These are phyloP conservation scores for Cavia porcellus DNA, from an alignment of 2,113 vertebrate species.

Conservation along the genomic window DNA sequence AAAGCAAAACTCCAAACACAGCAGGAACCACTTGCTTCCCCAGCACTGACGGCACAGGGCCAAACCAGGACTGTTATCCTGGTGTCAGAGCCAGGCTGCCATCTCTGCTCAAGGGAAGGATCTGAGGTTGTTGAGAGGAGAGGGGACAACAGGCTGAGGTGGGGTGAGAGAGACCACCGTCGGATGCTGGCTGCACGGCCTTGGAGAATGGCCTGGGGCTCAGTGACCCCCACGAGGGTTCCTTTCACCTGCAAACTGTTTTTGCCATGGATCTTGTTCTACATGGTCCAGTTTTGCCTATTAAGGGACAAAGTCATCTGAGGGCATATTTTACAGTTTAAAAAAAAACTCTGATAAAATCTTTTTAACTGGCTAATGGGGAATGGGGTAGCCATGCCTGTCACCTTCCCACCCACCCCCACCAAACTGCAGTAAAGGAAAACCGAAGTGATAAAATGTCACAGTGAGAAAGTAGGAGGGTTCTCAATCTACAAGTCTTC, in stretches of 20 bases:
- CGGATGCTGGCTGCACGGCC: neutral
- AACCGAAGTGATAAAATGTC: neutral
- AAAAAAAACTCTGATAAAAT: neutral
- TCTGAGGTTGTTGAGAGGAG: neutral
- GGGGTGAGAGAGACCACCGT: neutral
- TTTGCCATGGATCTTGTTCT: neutral
- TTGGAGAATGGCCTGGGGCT: neutral
- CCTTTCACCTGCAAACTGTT: neutral
- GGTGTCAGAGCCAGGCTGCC: neutral
- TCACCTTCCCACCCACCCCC: neutral
- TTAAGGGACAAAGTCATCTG: neutral
- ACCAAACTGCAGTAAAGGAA: neutral
- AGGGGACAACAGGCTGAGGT: neutral
- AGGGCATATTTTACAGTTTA: neutral
- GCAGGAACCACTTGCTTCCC: neutral
- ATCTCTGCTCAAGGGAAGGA: neutral
- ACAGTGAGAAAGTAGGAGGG: neutral
- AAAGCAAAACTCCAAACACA: neutral
- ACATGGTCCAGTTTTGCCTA: neutral
- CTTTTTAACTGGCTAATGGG: neutral
- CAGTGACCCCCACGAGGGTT: neutral
- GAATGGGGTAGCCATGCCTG: rapidly evolving
- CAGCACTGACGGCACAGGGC: neutral
- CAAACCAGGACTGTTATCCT: neutral
- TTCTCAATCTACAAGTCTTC: neutral